phyloP scores from a whole-genome alignment of 92 coral and sea anemone genomes.

The Paramuricea clavata region DNA sequence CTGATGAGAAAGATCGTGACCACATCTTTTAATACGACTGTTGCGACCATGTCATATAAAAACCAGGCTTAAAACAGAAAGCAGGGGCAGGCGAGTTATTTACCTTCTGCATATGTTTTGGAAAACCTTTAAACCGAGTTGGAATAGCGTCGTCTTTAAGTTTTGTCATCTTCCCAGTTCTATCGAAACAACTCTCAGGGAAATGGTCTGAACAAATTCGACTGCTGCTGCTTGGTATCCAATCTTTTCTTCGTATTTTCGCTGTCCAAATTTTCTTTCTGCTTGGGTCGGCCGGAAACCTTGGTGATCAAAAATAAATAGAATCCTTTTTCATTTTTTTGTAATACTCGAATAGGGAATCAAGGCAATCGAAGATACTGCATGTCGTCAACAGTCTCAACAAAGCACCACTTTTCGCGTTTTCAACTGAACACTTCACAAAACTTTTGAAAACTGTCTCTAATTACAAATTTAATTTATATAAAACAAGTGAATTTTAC shows the following conservation, averaged over 20 bases:
- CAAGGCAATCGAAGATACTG: no score
- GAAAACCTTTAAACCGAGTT: slow-evolving; percentile 28
- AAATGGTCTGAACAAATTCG: slow-evolving; percentile 31
- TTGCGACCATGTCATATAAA: no score
- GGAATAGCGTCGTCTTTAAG: slow-evolving; percentile 26
- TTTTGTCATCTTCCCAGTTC: neutral
- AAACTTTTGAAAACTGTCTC: neutral
- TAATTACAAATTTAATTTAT: neutral
- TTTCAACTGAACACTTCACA: neutral
- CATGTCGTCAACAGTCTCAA: no score
- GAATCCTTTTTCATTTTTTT: neutral
- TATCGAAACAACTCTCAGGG: slow-evolving; percentile 8
- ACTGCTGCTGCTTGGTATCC: slow-evolving; percentile 31
- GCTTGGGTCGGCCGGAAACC: slow-evolving; percentile 13
- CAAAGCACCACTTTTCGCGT: neutral
- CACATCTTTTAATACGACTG: no score
- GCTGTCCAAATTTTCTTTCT: slow-evolving; percentile 7
- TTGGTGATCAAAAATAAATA: neutral
- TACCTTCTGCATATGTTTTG: slow-evolving; percentile 31
- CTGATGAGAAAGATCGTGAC: no score
- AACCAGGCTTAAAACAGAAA: no score
- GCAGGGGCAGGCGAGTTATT: no score
- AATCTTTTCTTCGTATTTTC: slow-evolving; percentile 4
- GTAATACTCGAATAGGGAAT: neutral
- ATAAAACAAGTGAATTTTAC: neutral